phyloP scores from a whole-genome alignment of 1,140 invertebrate species.

The Papilio aristodemus region DNA sequence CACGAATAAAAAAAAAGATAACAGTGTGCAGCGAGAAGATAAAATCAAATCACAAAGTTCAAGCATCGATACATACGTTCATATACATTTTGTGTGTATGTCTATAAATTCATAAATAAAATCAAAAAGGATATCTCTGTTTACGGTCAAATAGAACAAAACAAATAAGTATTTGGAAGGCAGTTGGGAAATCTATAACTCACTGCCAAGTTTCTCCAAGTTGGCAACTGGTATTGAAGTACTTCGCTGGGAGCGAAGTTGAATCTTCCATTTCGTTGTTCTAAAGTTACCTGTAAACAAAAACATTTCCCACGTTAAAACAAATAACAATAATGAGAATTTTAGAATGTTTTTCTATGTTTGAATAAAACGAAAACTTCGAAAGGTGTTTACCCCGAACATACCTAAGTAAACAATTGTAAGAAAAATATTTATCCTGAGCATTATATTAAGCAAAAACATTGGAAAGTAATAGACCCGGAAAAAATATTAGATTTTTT shows the following conservation, averaged over 20 bases:
- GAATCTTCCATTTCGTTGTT: constrained; percentile 65
- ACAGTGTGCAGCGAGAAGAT: no score
- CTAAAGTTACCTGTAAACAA: constrained; percentile 73
- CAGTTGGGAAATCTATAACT: constrained; percentile 78
- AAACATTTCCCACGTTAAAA: constrained; percentile 52
- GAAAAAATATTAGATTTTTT: not conserved
- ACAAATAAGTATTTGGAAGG: constrained; percentile 77
- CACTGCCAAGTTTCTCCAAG: constrained; percentile 74
- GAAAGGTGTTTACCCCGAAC: not conserved
- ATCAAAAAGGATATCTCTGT: constrained; percentile 71
- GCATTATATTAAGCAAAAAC: not conserved
- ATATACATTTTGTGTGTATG: constrained; percentile 24
- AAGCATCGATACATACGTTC: not conserved
- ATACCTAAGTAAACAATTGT: not conserved
- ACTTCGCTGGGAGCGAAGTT: constrained; percentile 58
- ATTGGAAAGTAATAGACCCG: not conserved
- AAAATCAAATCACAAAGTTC: no score
- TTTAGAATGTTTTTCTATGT: constrained; percentile 40
- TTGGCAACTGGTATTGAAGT: constrained; percentile 70
- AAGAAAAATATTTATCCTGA: constrained; percentile 2
- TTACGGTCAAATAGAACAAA: constrained; percentile 73
- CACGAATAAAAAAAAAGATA: no score
- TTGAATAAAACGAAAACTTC: constrained; percentile 25
- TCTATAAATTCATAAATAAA: constrained; percentile 35
- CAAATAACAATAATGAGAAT: constrained; percentile 47